Percentiles rank a stretch among this genome's conserved stretches.
Evolutionary conservation across 1,140 invertebrate genomes (phyloP).

Genomic region (Dinoponera quadriceps): DNA sequence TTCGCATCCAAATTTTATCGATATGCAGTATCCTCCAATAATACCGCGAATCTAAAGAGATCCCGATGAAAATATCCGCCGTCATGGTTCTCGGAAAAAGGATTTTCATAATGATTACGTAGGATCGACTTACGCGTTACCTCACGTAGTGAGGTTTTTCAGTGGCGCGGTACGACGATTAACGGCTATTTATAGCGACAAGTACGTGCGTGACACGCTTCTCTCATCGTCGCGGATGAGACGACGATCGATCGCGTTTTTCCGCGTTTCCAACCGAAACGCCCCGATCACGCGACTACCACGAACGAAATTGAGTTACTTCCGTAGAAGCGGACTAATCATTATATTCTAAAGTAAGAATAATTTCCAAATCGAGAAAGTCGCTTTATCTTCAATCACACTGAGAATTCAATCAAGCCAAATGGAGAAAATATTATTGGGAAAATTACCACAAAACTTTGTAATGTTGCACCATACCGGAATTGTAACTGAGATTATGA

Average conservation of each 20-base stretch:
- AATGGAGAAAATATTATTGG: too few relatives aligned
- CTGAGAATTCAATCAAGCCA: too few relatives aligned
- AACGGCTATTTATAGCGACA: constrained; percentile 43
- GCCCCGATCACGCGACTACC: background rate
- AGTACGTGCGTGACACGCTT: background rate
- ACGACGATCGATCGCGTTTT: background rate
- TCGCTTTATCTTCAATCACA: too few relatives aligned
- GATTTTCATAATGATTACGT: background rate
- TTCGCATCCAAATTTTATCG: too few relatives aligned
- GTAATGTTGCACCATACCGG: too few relatives aligned
- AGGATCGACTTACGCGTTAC: constrained; percentile 13
- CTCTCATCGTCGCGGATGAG: background rate
- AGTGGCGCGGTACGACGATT: background rate
- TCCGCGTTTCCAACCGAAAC: background rate
- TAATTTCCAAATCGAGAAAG: too few relatives aligned
- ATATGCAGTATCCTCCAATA: too few relatives aligned
- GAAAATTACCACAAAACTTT: too few relatives aligned
- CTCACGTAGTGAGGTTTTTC: constrained; percentile 13
- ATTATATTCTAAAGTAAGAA: too few relatives aligned
- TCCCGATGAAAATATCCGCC: background rate
- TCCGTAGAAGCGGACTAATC: background rate
- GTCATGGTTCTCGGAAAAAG: background rate
- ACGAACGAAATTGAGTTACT: background rate
- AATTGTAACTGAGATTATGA: too few relatives aligned
- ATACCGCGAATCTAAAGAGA: background rate